phyloP scores from a whole-genome alignment of 2,888 invertebrate species.

The Ophion ellenae region DNA sequence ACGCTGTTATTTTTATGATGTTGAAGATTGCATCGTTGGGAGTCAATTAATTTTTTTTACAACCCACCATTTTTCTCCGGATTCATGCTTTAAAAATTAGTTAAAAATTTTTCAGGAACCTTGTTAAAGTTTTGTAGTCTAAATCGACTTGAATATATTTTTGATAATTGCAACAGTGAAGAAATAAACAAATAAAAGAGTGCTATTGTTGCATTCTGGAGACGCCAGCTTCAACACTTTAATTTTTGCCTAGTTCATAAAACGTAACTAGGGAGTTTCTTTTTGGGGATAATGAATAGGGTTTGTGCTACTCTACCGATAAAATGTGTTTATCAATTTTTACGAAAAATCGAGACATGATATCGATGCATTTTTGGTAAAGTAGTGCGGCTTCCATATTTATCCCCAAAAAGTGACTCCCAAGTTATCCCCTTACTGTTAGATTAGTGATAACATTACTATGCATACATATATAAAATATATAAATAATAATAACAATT shows the following conservation, averaged over 20 bases:
- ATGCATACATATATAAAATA: background rate
- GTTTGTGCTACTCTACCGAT: background rate
- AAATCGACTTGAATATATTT: background rate
- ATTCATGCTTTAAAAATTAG: background rate
- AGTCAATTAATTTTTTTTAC: background rate
- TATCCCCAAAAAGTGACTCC: background rate
- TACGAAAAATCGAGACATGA: no score
- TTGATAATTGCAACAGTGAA: background rate
- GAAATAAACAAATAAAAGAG: background rate
- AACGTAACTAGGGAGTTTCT: background rate
- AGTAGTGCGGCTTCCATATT: no score
- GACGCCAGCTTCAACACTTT: background rate
- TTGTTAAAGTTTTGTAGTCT: background rate
- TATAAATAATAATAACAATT: background rate
- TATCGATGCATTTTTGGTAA: no score
- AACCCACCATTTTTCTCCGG: background rate
- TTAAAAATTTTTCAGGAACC: background rate
- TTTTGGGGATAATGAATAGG: background rate
- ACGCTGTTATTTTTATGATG: background rate
- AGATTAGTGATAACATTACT: background rate
- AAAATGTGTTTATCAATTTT: background rate
- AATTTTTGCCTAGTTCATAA: no score
- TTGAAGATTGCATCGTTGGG: background rate
- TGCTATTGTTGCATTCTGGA: background rate
- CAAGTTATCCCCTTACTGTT: background rate